Percentiles rank a stretch among this genome's conserved stretches.
Evolutionary conservation across 2,888 invertebrate species (phyloP).

Genomic region (Dryomyza anilis): DNA sequence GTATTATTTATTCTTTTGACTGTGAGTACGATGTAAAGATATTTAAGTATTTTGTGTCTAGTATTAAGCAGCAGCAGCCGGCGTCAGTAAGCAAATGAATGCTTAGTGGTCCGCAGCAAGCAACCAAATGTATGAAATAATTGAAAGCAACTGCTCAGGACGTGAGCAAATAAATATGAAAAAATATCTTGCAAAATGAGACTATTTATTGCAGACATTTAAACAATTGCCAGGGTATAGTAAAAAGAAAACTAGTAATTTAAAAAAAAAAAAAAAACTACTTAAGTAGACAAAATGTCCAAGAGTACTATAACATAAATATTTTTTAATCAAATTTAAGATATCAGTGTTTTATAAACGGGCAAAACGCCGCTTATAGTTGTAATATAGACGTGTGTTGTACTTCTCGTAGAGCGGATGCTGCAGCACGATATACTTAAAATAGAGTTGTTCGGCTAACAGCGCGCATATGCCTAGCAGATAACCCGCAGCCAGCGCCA

Average conservation of each 20-base stretch:
- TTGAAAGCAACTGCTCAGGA: slow-evolving; percentile 1
- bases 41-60: not conserved
- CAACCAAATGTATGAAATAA: not conserved
- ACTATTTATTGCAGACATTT: too few species aligned
- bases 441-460: slow-evolving; percentile 70
- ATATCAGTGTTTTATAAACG: not conserved
- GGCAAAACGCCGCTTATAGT: slow-evolving; percentile 40
- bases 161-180: slow-evolving; percentile 1
- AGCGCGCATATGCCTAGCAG: slow-evolving; percentile 66
- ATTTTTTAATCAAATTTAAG: too few species aligned
- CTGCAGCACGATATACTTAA: slow-evolving; percentile 68
- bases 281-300: too few species aligned
- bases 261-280: too few species aligned
- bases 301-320: too few species aligned
- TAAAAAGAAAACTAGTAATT: too few species aligned
- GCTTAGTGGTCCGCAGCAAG: not conserved
- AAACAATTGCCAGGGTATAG: too few species aligned
- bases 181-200: too few species aligned
- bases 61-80: not conserved
- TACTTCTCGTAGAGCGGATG: slow-evolving; percentile 76
- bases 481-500: slow-evolving; percentile 75
- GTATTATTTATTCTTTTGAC: not conserved
- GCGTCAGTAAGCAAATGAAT: not conserved
- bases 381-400: slow-evolving; percentile 55
- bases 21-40: not conserved